Evolutionary conservation across 92 coral and sea anemone genomes (phyloP), one percentile per base, ranked within the genome.

Genomic region (Heliopora coerulea): DNA sequence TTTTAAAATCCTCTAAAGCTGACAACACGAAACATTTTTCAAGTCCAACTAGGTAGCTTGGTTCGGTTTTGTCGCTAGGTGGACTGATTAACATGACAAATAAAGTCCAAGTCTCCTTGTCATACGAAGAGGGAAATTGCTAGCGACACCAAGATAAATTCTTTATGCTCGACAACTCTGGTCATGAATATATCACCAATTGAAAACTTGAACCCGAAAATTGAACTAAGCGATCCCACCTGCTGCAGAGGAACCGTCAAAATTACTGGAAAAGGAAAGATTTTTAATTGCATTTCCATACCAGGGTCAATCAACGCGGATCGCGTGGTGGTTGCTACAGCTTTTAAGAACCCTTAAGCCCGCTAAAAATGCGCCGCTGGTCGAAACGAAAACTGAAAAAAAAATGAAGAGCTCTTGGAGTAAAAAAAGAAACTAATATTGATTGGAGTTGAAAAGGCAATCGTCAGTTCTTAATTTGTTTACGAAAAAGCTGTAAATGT

Each of bases 401-500:
- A 33, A 0, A 13, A 14, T 15, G 13, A 39, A 19, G 12, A 1
- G 42, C 29, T 24, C 37, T 52, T 26, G 37, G 30, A 15, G 24
- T 1, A 13, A 66, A 66, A 66, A 24, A 18, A 30, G 30, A 66
- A 66, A 35, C 57, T 14, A 66, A 20, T 8, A 13, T 25, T 44
- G 73, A 66, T 21, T 29, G 35, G 30, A 15, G 57, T 19, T 69
- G 57, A 46, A 68, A 49, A 24, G 59, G 44, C 68, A 7, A 29
- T 61, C 59, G 62, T 34, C 20, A 20, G 76, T 54, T 50, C 42
- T 70, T 54, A 70, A 70, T 70, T 70, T 70, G 77, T 70, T 70
- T 70, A 70, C 77, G 77, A 54, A 70, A 70, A 70, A 70, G 77
- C 77, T 70, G 60, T 50, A 52, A 50, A 70, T 70, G 77, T 70